Conservation (phyloP, 2,888 invertebrate genomes). For the Netelia fuscicornis region DNA sequence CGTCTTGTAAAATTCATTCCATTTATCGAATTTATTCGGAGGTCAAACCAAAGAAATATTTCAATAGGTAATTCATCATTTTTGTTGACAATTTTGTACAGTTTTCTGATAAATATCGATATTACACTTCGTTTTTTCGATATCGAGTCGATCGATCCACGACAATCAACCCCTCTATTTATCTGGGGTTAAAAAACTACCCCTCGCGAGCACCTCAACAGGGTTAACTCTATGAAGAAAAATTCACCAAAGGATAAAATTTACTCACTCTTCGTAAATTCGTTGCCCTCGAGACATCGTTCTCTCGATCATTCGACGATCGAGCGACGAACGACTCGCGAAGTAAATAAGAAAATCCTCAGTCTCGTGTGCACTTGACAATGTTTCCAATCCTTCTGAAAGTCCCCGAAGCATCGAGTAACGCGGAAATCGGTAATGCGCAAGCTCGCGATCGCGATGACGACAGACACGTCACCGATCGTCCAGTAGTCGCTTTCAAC, state of each 20-base stretch:
- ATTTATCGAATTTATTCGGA: background rate
- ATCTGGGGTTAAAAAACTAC: too few species aligned
- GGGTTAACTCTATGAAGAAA: background rate
- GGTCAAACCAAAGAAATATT: background rate
- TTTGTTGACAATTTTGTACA: too few species aligned
- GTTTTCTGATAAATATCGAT: too few species aligned
- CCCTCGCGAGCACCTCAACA: background rate
- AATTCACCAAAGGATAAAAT: background rate
- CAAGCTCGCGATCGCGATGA: background rate
- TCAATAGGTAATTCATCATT: background rate
- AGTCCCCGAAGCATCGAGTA: background rate
- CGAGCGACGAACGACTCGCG: background rate
- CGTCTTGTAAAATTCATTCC: slow-evolving; percentile 47
- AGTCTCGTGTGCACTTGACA: background rate
- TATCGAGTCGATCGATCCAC: background rate
- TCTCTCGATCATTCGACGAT: background rate
- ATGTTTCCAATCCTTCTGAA: background rate
- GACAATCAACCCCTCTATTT: too few species aligned
- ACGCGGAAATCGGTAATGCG: background rate
- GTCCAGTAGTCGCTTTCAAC: too few species aligned
- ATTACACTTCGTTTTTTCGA: background rate
- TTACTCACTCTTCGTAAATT: background rate
- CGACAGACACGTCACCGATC: too few species aligned
- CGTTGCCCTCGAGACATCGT: background rate
- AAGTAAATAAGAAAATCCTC: too few species aligned